Percentiles rank a stretch among this genome's conserved stretches.
Conservation (phyloP, 2,113 vertebrate species). For the Oryzias woworae region DNA sequence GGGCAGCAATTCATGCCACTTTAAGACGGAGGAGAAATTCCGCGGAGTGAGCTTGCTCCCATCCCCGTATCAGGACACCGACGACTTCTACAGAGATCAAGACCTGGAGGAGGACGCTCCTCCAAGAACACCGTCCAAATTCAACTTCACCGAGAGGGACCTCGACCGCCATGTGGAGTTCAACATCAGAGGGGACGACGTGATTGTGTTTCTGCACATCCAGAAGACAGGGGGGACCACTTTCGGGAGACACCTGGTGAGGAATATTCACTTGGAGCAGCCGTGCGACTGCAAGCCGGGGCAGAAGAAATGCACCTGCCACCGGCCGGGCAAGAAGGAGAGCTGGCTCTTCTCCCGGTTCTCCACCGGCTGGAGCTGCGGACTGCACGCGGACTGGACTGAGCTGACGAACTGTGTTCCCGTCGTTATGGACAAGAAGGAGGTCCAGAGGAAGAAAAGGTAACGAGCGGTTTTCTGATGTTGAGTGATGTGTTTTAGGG, state of each 20-base stretch:
- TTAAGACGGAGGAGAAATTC: constrained; percentile 74
- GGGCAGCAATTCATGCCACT: constrained; percentile 78
- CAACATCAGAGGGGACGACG: constrained; percentile 91
- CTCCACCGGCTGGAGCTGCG: constrained; percentile 94
- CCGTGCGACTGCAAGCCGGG: constrained; percentile 93
- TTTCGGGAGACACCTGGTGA: constrained; percentile 94
- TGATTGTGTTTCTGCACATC: constrained; percentile 97
- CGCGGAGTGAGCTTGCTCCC: constrained; percentile 72
- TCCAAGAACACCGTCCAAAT: constrained; percentile 76
- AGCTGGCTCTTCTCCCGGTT: constrained; percentile 94
- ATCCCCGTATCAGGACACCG: constrained; percentile 61
- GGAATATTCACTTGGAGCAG: constrained; percentile 95
- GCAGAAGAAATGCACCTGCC: constrained; percentile 96
- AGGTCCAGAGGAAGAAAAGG: constrained; percentile 81
- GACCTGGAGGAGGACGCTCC: constrained; percentile 81
- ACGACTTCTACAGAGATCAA: constrained; percentile 77
- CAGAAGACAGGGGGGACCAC: constrained; percentile 98
- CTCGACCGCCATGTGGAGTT: constrained; percentile 88
- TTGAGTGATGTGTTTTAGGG: background rate
- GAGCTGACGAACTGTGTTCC: constrained; percentile 93
- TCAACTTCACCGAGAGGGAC: constrained; percentile 88
- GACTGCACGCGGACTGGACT: constrained; percentile 92
- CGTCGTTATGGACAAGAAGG: constrained; percentile 90
- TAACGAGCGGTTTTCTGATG: constrained; percentile 16
- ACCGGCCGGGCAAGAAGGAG: constrained; percentile 91